Percentiles rank a stretch among this genome's conserved stretches.
Evolutionary conservation across 2,888 invertebrate species (phyloP).

Genomic region (Orthosia gothica): DNA sequence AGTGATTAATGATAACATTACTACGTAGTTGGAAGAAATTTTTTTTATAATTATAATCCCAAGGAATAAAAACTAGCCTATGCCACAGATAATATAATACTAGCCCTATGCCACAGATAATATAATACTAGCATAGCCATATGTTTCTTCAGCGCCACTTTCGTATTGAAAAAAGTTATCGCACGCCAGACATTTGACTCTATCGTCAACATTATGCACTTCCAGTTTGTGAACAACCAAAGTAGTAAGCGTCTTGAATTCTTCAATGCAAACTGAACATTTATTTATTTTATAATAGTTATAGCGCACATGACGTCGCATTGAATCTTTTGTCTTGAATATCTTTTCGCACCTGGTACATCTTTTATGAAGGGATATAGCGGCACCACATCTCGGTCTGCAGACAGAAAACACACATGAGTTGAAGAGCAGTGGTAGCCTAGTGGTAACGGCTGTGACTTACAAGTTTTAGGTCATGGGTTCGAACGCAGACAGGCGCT

Average conservation of each 20-base stretch:
- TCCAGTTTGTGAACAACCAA: constrained; percentile 79
- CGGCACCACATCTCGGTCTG: constrained; percentile 69
- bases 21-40: too few species aligned
- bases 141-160: constrained; percentile 46
- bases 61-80: too few species aligned
- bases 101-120: too few species aligned
- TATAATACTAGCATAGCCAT: too few species aligned
- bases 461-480: too few species aligned
- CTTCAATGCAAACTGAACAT: constrained; percentile 75
- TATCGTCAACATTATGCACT: constrained; percentile 80
- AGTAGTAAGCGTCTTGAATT: constrained; percentile 76
- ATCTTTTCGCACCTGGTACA: constrained; percentile 78
- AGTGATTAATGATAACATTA: too few species aligned
- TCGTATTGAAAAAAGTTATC: constrained; percentile 78
- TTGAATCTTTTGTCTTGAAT: constrained; percentile 73
- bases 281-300: constrained; percentile 73
- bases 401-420: constrained; percentile 77
- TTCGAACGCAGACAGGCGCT: too few species aligned
- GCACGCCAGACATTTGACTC: constrained; percentile 83
- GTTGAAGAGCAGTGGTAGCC: constrained; percentile 8
- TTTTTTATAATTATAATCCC: too few species aligned
- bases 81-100: too few species aligned
- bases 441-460: too few species aligned
- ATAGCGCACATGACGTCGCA: constrained; percentile 76
- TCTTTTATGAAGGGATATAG: constrained; percentile 73